Evolutionary conservation across 2,113 vertebrate genomes (phyloP), one percentile per base, ranked within the genome.

Genomic region (Jaculus jaculus): DNA sequence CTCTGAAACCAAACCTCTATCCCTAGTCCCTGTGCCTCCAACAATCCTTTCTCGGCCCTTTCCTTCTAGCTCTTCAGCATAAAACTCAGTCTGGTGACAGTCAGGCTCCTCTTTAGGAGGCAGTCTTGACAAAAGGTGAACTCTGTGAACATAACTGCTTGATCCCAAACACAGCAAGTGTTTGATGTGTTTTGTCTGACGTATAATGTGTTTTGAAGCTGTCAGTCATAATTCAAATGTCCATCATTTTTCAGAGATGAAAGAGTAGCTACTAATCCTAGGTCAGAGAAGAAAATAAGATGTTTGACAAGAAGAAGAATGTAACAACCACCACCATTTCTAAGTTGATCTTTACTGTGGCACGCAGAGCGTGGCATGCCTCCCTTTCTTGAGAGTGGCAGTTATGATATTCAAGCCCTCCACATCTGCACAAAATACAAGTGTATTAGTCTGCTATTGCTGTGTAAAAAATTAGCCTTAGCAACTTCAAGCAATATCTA

Each of bases 261-360:
- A 88, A 91, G 83, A 84, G 81, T 34, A 60, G 63, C 84, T 93
- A 68, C 87, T 60, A 90, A 74, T 37, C 77, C 54, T 65, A 84
- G 91, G 75, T 34, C 83, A 63, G 66, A 84, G 77, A 91, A 90
- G 94, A 84, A 96, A 96, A 96, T 96, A 84, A 95, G 89, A 95
- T 30, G 94, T 77, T 91, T 92, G 89, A 91, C 87, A 83, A 93
- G 94, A 85, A 91, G 84, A 69, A 91, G 84, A 73, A 54, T 26
- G 21, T 73, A 93, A 65, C 69, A 92, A 94, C 86, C 79, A 65
- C 81, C 63, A 88, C 89, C 92, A 93, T 95, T 95, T 92, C 89
- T 94, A 96, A 96, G 92, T 74, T 60, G 47, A 93, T 89, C 89
- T 92, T 84, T 81, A 92, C 65, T 94, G 89, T 91, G 95, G 94